A percentile compares a stretch with the other conserved stretches of the same genome.
phyloP scores from a whole-genome alignment of 2,797 vertebrate species.

The Anolis apletophallus region DNA sequence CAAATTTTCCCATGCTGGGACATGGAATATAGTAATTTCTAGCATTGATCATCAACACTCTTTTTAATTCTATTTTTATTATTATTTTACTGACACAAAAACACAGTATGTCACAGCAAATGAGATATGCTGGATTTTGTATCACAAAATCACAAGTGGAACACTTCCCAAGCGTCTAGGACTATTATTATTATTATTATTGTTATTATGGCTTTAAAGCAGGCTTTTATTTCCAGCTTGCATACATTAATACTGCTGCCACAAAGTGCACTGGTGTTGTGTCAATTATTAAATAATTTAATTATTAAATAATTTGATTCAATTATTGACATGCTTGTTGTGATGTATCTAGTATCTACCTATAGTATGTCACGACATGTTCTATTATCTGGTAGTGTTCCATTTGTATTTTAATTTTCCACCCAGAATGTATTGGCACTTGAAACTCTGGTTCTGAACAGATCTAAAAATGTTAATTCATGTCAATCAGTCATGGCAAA shows the following conservation, averaged over 20 bases:
- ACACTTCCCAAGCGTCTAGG: too few species aligned
- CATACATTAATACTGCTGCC: background rate
- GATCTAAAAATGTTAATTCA: background rate
- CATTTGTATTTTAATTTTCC: background rate
- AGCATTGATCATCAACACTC: background rate
- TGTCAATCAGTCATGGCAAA: background rate
- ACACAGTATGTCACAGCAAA: too few species aligned
- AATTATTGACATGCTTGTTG: background rate
- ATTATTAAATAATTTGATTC: too few species aligned
- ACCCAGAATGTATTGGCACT: background rate
- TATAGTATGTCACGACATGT: too few species aligned
- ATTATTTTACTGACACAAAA: too few species aligned
- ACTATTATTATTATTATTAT: too few species aligned
- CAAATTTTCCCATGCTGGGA: background rate
- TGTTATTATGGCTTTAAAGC: conserved; percentile 16
- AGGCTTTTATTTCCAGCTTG: conserved; percentile 58
- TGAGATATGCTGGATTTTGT: too few species aligned
- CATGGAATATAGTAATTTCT: background rate
- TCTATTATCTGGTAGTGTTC: background rate
- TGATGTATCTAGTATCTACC: background rate
- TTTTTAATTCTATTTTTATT: too few species aligned
- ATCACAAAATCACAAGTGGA: too few species aligned
- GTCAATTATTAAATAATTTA: too few species aligned
- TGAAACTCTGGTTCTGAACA: background rate
- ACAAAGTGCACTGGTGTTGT: background rate